phyloP scores from a whole-genome alignment of 2,888 invertebrate species.

The Bombylius major region DNA sequence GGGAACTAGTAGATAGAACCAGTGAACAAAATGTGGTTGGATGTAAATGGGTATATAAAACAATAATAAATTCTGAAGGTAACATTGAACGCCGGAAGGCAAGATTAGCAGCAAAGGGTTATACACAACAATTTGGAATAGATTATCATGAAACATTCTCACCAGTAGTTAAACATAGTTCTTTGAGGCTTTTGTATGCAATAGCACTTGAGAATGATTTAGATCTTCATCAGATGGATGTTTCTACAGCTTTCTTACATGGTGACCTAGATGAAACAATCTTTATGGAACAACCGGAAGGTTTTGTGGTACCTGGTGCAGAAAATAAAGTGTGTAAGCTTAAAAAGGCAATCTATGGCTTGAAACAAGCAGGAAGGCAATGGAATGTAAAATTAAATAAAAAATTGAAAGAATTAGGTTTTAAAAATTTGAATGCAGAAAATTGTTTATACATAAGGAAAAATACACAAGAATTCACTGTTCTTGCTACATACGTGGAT shows the following conservation, averaged over 20 bases:
- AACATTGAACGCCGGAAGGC: background rate
- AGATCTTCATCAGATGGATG: conserved; percentile 6
- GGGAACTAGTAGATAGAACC: conserved; percentile 2
- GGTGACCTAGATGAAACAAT: conserved; percentile 12
- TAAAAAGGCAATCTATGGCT: background rate
- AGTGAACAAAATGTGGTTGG: background rate
- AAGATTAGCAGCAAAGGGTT: conserved; percentile 6
- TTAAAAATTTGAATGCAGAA: too few relatives aligned
- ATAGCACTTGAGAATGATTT: conserved; percentile 4
- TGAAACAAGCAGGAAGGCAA: background rate
- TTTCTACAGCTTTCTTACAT: conserved; percentile 12
- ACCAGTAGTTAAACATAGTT: conserved; percentile 5
- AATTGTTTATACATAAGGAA: too few relatives aligned
- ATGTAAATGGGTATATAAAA: background rate
- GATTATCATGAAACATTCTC: conserved; percentile 8
- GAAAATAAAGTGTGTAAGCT: background rate
- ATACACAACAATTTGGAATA: background rate
- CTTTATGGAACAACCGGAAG: conserved; percentile 12
- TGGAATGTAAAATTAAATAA: background rate
- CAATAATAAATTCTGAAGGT: background rate
- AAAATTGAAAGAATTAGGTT: too few relatives aligned
- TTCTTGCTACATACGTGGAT: too few relatives aligned
- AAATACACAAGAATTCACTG: too few relatives aligned
- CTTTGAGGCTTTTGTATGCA: conserved; percentile 5
- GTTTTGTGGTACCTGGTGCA: background rate